Conservation (phyloP, 2,113 vertebrate species). For the Strix uralensis region DNA sequence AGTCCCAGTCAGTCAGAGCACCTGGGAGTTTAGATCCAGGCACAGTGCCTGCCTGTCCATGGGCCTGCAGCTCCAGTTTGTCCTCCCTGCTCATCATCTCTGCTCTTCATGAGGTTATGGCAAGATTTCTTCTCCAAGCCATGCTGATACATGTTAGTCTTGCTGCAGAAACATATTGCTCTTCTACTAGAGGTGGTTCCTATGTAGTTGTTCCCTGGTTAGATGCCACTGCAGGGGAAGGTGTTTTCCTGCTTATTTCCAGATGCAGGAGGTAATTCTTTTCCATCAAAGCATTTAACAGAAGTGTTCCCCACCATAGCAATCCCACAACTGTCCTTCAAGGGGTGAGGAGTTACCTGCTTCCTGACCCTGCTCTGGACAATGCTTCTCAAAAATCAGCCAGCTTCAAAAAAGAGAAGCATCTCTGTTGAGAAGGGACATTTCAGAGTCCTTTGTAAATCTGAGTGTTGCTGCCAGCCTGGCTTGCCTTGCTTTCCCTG, state of each 20-base stretch:
- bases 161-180: background rate
- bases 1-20: background rate
- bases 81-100: background rate
- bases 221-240: background rate
- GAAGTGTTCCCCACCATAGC: background rate
- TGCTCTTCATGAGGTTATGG: background rate
- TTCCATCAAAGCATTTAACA: background rate
- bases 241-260: background rate
- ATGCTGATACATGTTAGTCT: accelerated
- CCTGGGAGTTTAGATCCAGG: background rate
- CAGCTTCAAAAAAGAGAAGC: background rate
- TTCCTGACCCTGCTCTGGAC: background rate
- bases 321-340: background rate
- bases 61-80: background rate
- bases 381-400: background rate
- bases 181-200: background rate
- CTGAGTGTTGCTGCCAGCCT: background rate
- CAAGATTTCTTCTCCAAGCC: background rate
- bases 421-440: background rate
- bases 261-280: background rate
- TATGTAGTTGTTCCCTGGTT: background rate
- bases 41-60: background rate
- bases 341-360: background rate
- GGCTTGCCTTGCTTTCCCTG: background rate
- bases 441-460: background rate